A percentile compares a stretch with the other conserved stretches of the same genome.
phyloP scores from a whole-genome alignment of 2,888 invertebrate genomes.

The Brachyptera risi region DNA sequence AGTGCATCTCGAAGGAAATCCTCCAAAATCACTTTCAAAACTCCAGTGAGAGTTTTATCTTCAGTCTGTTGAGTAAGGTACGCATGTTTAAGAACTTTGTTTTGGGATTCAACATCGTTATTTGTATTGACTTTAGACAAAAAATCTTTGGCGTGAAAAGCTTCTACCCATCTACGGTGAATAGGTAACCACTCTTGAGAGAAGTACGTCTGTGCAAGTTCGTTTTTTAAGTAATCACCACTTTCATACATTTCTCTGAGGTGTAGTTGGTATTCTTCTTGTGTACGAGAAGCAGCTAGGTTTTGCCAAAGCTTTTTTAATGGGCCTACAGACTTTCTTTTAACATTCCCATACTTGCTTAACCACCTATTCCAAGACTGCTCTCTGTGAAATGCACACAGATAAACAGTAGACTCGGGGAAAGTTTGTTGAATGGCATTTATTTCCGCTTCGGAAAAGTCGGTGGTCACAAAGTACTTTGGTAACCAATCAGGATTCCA shows the following conservation, averaged over 20 bases:
- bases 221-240: background rate
- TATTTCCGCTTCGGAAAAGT: conserved; percentile 6
- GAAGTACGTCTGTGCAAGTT: conserved; percentile 5
- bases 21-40: background rate
- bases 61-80: background rate
- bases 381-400: background rate
- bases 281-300: background rate
- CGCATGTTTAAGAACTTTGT: background rate
- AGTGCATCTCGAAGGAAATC: background rate
- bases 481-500: conserved; percentile 19
- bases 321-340: background rate
- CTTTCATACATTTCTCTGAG: background rate
- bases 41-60: conserved; percentile 6
- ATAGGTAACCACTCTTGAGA: conserved; percentile 2
- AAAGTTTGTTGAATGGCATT: conserved; percentile 1
- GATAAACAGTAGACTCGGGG: conserved; percentile 7
- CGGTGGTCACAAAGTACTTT: conserved; percentile 10
- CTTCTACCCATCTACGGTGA: conserved; percentile 6
- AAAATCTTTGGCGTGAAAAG: conserved; percentile 13
- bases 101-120: conserved; percentile 15
- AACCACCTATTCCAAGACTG: conserved; percentile 7
- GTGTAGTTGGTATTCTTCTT: conserved; percentile 1
- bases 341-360: background rate
- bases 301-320: conserved; percentile 1
- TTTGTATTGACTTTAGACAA: conserved; percentile 8